A percentile compares a stretch with the other conserved stretches of the same genome.
Evolutionary conservation across 2,888 invertebrate species (phyloP).

Genomic region (Tanypteryx hageni): DNA sequence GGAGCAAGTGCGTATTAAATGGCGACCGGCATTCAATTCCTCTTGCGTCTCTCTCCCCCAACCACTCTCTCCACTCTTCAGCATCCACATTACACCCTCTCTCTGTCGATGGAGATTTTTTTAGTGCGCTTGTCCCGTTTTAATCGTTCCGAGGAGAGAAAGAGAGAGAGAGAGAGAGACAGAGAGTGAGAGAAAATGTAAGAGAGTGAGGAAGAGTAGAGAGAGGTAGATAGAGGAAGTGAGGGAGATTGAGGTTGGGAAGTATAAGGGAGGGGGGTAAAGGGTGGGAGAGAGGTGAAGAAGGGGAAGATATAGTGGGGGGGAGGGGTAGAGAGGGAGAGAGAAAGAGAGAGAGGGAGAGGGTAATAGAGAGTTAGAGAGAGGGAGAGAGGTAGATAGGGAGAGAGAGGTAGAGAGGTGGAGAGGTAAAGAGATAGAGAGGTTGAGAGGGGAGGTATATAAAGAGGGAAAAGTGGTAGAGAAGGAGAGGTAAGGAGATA

Average conservation of each 20-base stretch:
- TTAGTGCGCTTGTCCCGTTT: neutral
- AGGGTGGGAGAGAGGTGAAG: neutral
- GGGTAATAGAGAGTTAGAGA: neutral
- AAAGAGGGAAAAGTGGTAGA: too few relatives aligned
- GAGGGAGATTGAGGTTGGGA: too few relatives aligned
- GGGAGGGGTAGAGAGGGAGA: neutral
- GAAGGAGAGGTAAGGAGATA: too few relatives aligned
- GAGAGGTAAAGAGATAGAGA: too few relatives aligned
- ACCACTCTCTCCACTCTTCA: neutral
- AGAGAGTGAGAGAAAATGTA: neutral
- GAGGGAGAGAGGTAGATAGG: neutral
- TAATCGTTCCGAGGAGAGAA: neutral
- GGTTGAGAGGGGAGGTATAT: too few relatives aligned
- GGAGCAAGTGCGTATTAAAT: constrained; percentile 35
- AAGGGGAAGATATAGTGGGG: neutral
- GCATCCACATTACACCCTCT: neutral
- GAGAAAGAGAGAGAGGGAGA: neutral
- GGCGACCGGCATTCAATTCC: constrained; percentile 27
- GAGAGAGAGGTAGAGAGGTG: neutral
- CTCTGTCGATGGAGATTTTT: neutral
- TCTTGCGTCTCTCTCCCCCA: neutral
- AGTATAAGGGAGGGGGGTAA: neutral
- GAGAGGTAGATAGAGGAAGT: neutral
- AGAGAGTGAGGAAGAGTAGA: neutral
- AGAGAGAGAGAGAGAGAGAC: too few relatives aligned